Conservation (phyloP, 2,888 invertebrate genomes). For the Caenorhabditis sinica region DNA sequence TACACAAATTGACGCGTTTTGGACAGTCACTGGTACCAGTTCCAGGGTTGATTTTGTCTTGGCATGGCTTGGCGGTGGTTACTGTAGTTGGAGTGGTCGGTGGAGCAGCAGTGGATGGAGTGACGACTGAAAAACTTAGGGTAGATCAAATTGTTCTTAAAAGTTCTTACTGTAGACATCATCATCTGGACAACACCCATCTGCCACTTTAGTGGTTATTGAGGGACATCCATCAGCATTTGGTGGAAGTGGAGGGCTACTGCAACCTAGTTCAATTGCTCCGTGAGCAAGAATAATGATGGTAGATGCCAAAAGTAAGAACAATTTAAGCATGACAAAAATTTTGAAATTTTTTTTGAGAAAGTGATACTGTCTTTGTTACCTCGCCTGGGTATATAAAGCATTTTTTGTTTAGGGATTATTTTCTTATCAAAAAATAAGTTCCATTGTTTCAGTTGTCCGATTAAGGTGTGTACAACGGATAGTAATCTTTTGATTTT, state of each 20-base stretch:
- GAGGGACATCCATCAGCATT: neutral
- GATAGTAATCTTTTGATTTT: no score
- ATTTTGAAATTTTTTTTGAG: neutral
- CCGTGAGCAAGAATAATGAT: neutral
- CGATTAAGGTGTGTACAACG: no score
- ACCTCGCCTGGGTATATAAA: neutral
- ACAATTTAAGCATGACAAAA: neutral
- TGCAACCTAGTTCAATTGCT: conserved; percentile 11
- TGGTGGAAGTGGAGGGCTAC: neutral
- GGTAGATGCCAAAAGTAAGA: neutral
- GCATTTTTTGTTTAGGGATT: neutral
- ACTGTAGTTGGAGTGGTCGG: conserved; percentile 1
- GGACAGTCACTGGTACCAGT: conserved; percentile 38
- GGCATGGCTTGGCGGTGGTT: conserved; percentile 4
- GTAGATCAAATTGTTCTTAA: neutral
- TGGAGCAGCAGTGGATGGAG: neutral
- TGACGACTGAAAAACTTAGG: neutral
- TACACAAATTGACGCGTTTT: conserved; percentile 9
- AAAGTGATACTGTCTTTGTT: neutral
- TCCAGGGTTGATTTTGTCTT: conserved; percentile 11
- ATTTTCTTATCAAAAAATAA: no score
- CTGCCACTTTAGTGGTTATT: neutral
- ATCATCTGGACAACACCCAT: conserved; percentile 16
- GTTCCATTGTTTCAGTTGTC: no score
- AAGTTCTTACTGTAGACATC: conserved; percentile 11